Percentiles rank a stretch among this genome's conserved stretches.
Evolutionary conservation across 1,140 invertebrate species (phyloP).

Genomic region (Apis cerana): DNA sequence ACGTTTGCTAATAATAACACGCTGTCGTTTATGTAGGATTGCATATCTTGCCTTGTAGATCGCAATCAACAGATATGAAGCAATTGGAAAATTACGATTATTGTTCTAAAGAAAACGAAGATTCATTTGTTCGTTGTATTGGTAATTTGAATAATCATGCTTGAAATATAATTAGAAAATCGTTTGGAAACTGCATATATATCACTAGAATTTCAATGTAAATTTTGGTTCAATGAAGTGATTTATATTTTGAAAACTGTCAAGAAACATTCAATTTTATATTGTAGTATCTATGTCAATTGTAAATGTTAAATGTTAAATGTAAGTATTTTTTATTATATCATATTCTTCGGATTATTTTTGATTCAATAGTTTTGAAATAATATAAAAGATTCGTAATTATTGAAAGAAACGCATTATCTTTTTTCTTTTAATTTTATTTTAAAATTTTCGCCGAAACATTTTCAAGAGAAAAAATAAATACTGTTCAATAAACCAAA

Average conservation of each 20-base stretch:
- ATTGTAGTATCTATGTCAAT: no score
- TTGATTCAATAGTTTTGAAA: no score
- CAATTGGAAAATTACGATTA: neutral
- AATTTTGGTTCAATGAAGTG: neutral
- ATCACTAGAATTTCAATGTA: neutral
- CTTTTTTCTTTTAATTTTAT: no score
- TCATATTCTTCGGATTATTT: no score
- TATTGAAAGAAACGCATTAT: no score
- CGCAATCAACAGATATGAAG: slow-evolving; percentile 4
- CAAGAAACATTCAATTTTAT: neutral
- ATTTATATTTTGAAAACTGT: neutral
- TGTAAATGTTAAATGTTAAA: no score
- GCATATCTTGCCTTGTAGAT: slow-evolving; percentile 25
- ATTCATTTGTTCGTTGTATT: slow-evolving; percentile 3
- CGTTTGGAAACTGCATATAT: neutral
- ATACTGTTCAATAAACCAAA: no score
- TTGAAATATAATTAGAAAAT: neutral
- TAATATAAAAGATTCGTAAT: no score
- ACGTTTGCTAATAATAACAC: slow-evolving; percentile 36
- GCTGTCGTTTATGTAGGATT: neutral
- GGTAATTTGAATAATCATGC: neutral
- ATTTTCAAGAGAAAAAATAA: no score
- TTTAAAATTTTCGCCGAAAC: no score
- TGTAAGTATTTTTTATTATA: no score
- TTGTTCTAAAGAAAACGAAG: slow-evolving; percentile 3